phyloP scores from a whole-genome alignment of 2,797 vertebrate genomes.

The Hyperoplus lanceolatus region DNA sequence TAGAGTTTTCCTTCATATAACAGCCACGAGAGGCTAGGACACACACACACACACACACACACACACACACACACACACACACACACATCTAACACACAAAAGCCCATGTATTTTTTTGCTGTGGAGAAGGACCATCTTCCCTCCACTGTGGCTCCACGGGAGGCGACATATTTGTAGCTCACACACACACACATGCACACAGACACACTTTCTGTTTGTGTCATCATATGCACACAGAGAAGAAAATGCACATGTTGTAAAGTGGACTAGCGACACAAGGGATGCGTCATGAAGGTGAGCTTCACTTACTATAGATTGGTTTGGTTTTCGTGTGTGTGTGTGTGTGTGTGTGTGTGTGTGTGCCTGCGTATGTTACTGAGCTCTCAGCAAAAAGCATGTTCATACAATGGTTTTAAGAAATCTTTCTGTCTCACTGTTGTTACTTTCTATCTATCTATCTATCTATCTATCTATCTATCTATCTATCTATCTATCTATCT shows the following conservation, averaged over 20 bases:
- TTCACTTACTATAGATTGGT: conserved; percentile 12
- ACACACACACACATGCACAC: conserved; percentile 21
- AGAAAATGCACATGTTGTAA: conserved; percentile 49
- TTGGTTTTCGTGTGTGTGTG: conserved; percentile 9
- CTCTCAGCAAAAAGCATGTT: conserved; percentile 18
- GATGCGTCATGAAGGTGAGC: conserved; percentile 82
- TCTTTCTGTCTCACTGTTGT: background rate
- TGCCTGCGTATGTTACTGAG: background rate
- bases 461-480: background rate
- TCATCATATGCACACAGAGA: conserved; percentile 40
- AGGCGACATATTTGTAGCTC: conserved; percentile 46
- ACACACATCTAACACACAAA: conserved; percentile 33
- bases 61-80: conserved; percentile 37
- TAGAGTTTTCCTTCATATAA: conserved; percentile 61
- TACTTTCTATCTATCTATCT: background rate
- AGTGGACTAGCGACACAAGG: conserved; percentile 53
- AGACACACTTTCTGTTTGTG: conserved; percentile 26
- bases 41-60: conserved; percentile 17
- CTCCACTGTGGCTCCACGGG: conserved; percentile 55
- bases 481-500: background rate
- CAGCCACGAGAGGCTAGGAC: conserved; percentile 25
- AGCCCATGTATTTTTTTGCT: conserved; percentile 52
- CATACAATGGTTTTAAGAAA: background rate
- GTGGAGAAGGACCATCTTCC: conserved; percentile 35
- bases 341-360: conserved; percentile 6